phyloP scores from a whole-genome alignment of 2,113 vertebrate genomes.

The Thamnophis sirtalis region DNA sequence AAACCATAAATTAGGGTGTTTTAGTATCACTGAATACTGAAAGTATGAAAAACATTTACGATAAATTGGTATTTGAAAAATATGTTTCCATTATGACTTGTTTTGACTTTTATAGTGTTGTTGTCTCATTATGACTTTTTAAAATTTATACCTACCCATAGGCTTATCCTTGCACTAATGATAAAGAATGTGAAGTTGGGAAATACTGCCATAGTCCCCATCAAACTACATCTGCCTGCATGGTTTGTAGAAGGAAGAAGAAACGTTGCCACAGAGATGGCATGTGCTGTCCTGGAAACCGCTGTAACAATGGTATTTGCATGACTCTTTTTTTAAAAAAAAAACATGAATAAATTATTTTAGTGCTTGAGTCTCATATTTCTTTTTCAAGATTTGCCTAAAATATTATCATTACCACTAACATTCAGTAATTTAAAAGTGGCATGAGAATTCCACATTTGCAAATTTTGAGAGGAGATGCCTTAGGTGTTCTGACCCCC shows the following conservation, averaged over 20 bases:
- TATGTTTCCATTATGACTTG: neutral
- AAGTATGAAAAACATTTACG: neutral
- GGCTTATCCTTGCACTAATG: conserved; percentile 88
- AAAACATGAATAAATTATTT: neutral
- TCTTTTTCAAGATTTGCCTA: neutral
- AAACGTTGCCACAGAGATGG: conserved; percentile 90
- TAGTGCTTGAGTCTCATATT: neutral
- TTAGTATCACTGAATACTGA: neutral
- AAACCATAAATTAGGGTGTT: neutral
- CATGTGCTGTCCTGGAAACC: conserved; percentile 94
- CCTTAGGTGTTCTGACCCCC: too few species aligned
- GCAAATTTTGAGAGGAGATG: neutral
- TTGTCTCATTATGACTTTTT: neutral
- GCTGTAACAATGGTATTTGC: conserved; percentile 86
- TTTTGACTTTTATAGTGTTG: neutral
- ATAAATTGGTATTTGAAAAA: neutral
- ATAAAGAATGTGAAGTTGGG: conserved; percentile 89
- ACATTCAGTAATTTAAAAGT: neutral
- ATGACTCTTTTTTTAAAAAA: neutral
- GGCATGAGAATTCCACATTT: neutral
- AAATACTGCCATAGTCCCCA: conserved; percentile 93
- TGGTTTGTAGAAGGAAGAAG: conserved; percentile 88
- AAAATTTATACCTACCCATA: conserved; percentile 39
- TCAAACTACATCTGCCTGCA: conserved; percentile 80
- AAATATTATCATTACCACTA: neutral